Percentiles rank a stretch among this genome's conserved stretches.
Conservation (phyloP, 1,140 invertebrate species). For the Lanistes nyassanus region DNA sequence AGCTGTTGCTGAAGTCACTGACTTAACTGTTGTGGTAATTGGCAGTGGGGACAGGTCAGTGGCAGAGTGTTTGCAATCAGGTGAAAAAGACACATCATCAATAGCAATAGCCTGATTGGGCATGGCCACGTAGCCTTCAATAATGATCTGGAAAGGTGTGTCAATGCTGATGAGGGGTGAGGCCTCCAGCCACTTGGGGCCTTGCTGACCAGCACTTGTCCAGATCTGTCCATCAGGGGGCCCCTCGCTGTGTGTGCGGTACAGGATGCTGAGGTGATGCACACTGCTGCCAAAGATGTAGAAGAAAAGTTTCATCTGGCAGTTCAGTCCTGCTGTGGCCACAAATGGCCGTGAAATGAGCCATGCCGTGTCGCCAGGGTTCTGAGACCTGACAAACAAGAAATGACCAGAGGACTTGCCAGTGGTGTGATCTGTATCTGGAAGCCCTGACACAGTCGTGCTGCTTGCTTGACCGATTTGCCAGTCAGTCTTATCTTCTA, state of each 20-base stretch:
- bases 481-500: constrained; percentile 58
- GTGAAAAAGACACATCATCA: constrained; percentile 63
- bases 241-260: constrained; percentile 48
- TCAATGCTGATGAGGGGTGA: constrained; percentile 32
- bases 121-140: constrained; percentile 52
- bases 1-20: constrained; percentile 20
- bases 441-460: constrained; percentile 34
- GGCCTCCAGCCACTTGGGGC: constrained; percentile 48
- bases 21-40: constrained; percentile 27
- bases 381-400: constrained; percentile 55
- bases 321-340: constrained; percentile 18
- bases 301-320: constrained; percentile 51
- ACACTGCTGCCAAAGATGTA: constrained; percentile 62
- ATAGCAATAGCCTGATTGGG: constrained; percentile 58
- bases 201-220: constrained; percentile 42
- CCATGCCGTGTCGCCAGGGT: constrained; percentile 49
- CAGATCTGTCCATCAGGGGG: constrained; percentile 43
- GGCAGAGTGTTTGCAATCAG: constrained; percentile 40
- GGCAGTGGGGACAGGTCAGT: constrained; percentile 27
- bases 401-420: constrained; percentile 55
- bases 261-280: constrained; percentile 52
- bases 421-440: constrained; percentile 51
- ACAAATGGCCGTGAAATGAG: constrained; percentile 35
- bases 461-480: constrained; percentile 2
- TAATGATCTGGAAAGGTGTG: constrained; percentile 51